phyloP scores from a whole-genome alignment of 2,888 invertebrate species.

The Tachina fera region DNA sequence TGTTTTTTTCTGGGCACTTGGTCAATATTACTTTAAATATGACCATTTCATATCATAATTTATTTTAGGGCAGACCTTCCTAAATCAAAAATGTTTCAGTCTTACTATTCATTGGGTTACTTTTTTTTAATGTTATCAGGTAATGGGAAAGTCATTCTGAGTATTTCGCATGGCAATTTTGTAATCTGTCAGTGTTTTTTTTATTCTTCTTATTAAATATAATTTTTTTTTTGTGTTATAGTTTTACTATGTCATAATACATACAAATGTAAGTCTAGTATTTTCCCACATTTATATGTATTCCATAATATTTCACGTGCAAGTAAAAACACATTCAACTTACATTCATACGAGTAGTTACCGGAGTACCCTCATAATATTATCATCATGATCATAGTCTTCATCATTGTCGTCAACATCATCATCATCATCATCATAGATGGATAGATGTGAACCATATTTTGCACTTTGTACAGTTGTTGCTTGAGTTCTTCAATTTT shows the following conservation, averaged over 20 bases:
- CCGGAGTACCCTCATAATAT: conserved; percentile 18
- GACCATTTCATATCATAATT: too few relatives aligned
- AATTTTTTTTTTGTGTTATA: conserved; percentile 7
- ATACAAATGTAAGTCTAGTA: conserved; percentile 38
- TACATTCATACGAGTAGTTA: neutral
- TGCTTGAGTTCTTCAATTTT: conserved; percentile 10
- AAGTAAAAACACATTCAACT: conserved; percentile 26
- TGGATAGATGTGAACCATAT: conserved; percentile 46
- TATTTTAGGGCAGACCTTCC: too few relatives aligned
- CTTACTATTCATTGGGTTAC: conserved; percentile 42
- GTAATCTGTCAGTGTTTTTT: conserved; percentile 68
- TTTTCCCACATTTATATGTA: conserved; percentile 71
- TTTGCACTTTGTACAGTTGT: conserved; percentile 45
- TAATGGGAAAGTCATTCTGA: conserved; percentile 65
- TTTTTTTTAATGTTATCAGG: conserved; percentile 38
- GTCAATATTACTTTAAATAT: too few relatives aligned
- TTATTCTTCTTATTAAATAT: neutral
- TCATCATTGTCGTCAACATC: neutral
- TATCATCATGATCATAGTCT: neutral
- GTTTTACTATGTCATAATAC: conserved; percentile 4
- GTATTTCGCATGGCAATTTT: conserved; percentile 68
- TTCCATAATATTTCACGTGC: conserved; percentile 54
- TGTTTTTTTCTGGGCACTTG: too few relatives aligned
- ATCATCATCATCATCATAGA: neutral
- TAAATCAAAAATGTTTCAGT: too few relatives aligned